Base-by-base conservation (phyloP, 1,140 invertebrate genomes). In the Drosophila yakuba region DNA sequence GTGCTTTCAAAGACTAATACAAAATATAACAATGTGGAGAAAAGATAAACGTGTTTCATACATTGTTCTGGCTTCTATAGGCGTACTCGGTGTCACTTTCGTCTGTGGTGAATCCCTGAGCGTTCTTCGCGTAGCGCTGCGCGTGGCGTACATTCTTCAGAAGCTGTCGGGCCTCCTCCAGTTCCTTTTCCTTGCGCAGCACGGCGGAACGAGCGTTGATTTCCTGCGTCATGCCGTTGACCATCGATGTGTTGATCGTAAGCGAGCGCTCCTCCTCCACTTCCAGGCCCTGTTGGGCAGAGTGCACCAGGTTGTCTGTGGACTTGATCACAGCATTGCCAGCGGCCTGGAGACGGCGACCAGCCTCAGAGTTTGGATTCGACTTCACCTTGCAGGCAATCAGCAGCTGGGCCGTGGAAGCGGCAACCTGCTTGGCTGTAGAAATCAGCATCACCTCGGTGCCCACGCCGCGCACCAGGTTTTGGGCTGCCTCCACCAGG, bases 371-470 rank as follows among this genome's bases (percentile, higher is more conserved):
- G 59, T 98, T 97, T 1, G 97, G 97, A 93, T 99, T 98, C 0
- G 98, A 98, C 93, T 99, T 99, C 54, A 95, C 98, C 94, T 99
- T 99, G 93, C 99, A 99, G 3, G 99, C 99, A 25, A 99, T 98
- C 20, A 99, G 93, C 45, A 99, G 93, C 85, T 99, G 98, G 2
- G 99, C 99, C 0, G 99, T 99, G 0, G 97, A 98, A 28, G 97
- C 97, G 2, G 98, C 98, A 1, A 99, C 99, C 93, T 98, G 98
- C 92, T 99, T 98, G 5, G 99, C 98, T 44, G 98, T 97, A 1
- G 98, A 98, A 62, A 99, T 99, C 1, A 99, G 94, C 91, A 98
- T 97, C 92, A 99, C 99, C 93, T 99, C 98, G 15, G 97, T 96
- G 59, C 97, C 96, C 55, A 97, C 95, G 10, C 99, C 99, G 93